Evolutionary conservation across 2,797 vertebrate genomes (phyloP).

Genomic region (Trematomus bernacchii): DNA sequence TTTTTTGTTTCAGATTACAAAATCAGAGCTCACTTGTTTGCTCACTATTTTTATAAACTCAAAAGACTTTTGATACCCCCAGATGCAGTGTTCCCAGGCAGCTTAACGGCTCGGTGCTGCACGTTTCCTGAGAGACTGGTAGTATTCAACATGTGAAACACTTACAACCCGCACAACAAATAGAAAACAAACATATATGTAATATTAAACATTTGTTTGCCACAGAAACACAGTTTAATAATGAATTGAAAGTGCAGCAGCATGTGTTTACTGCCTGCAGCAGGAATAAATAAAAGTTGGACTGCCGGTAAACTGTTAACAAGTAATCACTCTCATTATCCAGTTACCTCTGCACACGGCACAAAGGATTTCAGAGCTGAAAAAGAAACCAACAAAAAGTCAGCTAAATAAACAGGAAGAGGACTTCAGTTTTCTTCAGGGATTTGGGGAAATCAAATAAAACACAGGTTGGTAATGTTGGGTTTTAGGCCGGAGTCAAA

Average conservation of each 20-base stretch:
- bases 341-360: background rate
- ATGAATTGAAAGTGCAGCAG: background rate
- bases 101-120: too few relatives aligned
- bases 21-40: background rate
- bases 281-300: constrained; percentile 6
- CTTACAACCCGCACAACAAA: background rate
- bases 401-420: too few relatives aligned
- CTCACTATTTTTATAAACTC: background rate
- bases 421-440: background rate
- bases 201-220: constrained; percentile 40
- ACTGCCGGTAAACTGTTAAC: constrained; percentile 19
- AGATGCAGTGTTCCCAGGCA: too few relatives aligned
- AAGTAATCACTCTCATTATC: constrained; percentile 8
- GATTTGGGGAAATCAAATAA: background rate
- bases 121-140: background rate
- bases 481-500: background rate
- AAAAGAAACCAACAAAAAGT: background rate
- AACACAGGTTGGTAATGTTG: background rate
- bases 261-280: background rate
- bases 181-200: constrained; percentile 60
- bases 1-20: background rate
- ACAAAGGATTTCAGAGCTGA: background rate
- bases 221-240: constrained; percentile 15
- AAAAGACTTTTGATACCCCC: background rate
- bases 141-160: background rate